Conservation (phyloP, 2,113 vertebrate species). For the Pollachius pollachius region DNA sequence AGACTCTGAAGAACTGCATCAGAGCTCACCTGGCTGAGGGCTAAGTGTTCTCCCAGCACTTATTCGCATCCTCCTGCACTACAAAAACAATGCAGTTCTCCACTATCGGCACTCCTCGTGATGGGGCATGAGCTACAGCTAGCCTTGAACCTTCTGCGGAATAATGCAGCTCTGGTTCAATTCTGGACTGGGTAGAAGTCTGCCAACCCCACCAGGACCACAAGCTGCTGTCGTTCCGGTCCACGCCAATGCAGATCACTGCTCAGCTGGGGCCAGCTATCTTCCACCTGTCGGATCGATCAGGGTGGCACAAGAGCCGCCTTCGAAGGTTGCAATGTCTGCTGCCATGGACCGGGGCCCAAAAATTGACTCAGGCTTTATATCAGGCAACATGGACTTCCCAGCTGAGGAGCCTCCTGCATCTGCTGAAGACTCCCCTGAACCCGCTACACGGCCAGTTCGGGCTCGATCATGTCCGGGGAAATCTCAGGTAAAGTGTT, state of each 20-base stretch:
- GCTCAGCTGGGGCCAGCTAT: slow-evolving; percentile 5
- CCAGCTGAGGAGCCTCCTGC: neutral
- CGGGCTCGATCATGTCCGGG: neutral
- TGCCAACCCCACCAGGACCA: neutral
- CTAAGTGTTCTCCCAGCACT: too few relatives aligned
- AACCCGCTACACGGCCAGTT: neutral
- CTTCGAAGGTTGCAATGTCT: too few relatives aligned
- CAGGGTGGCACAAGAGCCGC: slow-evolving; percentile 1
- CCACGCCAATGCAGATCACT: neutral
- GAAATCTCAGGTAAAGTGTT: neutral
- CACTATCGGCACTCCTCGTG: too few relatives aligned
- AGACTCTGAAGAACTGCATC: too few relatives aligned
- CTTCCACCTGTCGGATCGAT: slow-evolving; percentile 4
- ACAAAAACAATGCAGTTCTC: too few relatives aligned
- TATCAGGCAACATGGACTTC: neutral
- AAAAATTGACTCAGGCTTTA: neutral
- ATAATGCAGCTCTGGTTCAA: too few relatives aligned
- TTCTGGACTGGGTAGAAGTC: neutral
- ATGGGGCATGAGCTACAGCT: too few relatives aligned
- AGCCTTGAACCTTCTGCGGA: too few relatives aligned
- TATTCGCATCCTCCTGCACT: too few relatives aligned
- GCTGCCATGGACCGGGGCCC: neutral
- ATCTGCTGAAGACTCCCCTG: neutral
- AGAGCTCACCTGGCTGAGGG: too few relatives aligned
- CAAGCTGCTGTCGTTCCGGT: slow-evolving; percentile 10